phyloP scores from a whole-genome alignment of 2,113 vertebrate species.

The Cyanoderma ruficeps region DNA sequence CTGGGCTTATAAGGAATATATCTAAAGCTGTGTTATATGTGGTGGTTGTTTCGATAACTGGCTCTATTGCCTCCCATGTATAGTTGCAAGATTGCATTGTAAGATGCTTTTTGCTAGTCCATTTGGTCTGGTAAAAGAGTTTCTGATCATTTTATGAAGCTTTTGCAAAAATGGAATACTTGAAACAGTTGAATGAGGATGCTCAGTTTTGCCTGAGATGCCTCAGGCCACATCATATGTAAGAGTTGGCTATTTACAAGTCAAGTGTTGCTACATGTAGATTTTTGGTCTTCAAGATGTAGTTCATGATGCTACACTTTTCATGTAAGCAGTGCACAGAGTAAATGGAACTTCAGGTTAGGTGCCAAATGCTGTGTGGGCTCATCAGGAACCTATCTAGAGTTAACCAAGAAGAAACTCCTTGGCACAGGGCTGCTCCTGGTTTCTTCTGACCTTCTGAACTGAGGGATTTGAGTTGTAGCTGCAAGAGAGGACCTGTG shows the following conservation, averaged over 20 bases:
- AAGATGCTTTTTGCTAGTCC: neutral
- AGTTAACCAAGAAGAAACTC: neutral
- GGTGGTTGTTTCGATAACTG: neutral
- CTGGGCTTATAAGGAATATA: neutral
- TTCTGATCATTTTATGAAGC: neutral
- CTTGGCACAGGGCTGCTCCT: neutral
- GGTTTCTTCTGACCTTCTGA: neutral
- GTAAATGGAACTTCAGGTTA: neutral
- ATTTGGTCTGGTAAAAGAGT: neutral
- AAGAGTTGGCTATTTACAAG: neutral
- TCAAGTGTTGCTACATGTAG: neutral
- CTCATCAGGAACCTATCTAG: neutral
- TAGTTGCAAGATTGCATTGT: neutral
- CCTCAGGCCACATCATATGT: rapidly evolving
- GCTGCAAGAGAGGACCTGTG: neutral
- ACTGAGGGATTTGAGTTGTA: neutral
- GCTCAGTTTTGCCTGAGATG: neutral
- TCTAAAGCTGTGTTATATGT: neutral
- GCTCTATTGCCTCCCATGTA: neutral
- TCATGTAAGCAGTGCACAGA: neutral
- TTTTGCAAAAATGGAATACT: neutral
- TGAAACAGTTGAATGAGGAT: neutral
- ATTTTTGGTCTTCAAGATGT: neutral
- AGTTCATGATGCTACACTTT: neutral
- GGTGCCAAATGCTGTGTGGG: neutral